Base-by-base conservation (phyloP, 2,113 vertebrate genomes). In the Rhinogobius similis region DNA sequence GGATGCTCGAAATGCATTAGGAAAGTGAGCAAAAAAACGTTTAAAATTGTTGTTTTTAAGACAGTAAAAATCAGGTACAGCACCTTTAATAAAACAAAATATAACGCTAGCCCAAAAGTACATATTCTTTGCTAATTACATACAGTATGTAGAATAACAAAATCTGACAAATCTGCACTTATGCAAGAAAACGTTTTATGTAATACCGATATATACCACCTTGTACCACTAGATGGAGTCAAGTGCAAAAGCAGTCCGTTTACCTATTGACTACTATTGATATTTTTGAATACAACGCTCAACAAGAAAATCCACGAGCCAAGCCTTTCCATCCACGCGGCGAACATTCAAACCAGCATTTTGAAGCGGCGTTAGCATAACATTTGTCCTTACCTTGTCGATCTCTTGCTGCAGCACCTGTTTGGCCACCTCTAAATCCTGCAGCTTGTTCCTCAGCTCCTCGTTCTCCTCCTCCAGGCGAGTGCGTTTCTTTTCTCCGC, bases 321-420 rank as follows among this genome's bases (percentile, higher is more conserved):
- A 55, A 8, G 52, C 21, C 11, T 29, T 18, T 58, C 20, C 18
- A 10, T n/a, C n/a, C 12, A 41, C 12, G 9, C 32, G 4, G 5
- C 43, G 5, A 16, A n/a, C 46, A 8, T 50, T 50, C 0, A n/a
- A 58, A 4, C 29, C 18, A 38, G 20, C 9, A 14, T 7, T 20
- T 21, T 20, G 4, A 36, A n/a, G n/a, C n/a, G n/a, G n/a, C n/a
- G n/a, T 61, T 38, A 61, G 29, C 10, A 1, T n/a, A n/a, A 20
- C 58, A 50, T 50, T 9, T n/a, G 58, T 16, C 76, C 86, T 48
- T 92, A 98, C 98, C 86, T 97, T 97, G 80, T 99, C 98, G 81
- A 99, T 93, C 93, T 99, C 97, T 0, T 95, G 94, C 90, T 98
- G 97, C 44, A 98, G 92, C 83, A 99, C 98, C 90, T 99, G 98